phyloP scores from a whole-genome alignment of 37 sponge, comb jelly and placozoan species.

The Corticium candelabrum region DNA sequence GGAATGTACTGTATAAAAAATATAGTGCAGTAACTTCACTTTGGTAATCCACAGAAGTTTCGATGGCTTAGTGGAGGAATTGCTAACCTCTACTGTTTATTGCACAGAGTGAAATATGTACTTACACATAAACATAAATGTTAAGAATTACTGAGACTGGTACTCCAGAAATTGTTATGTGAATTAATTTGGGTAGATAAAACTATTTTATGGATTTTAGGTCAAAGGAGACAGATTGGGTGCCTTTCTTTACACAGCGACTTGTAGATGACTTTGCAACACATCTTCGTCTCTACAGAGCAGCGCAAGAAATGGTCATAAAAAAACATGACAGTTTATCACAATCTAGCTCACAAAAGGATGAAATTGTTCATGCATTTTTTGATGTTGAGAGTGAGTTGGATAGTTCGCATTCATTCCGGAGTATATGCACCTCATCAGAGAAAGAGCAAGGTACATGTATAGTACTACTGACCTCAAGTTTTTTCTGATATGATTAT shows the following conservation, averaged over 20 bases:
- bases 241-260: conserved; percentile 38
- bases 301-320: conserved; percentile 5
- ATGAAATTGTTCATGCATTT: background rate
- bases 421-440: background rate
- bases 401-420: background rate
- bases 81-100: too few relatives aligned
- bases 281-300: conserved; percentile 32
- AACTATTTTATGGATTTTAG: conserved; percentile 11
- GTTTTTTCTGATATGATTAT: background rate
- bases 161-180: too few relatives aligned
- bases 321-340: background rate
- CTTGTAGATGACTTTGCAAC: conserved; percentile 44
- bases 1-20: too few relatives aligned
- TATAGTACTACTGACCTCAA: background rate
- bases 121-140: too few relatives aligned
- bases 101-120: too few relatives aligned
- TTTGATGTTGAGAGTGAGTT: background rate
- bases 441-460: background rate
- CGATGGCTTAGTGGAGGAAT: too few relatives aligned
- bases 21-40: too few relatives aligned
- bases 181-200: too few relatives aligned
- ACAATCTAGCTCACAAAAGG: too few relatives aligned
- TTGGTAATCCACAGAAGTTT: too few relatives aligned
- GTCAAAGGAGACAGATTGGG: conserved; percentile 26
- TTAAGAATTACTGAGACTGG: too few relatives aligned